Conservation (phyloP, 2,113 vertebrate genomes). For the Pipa parva region DNA sequence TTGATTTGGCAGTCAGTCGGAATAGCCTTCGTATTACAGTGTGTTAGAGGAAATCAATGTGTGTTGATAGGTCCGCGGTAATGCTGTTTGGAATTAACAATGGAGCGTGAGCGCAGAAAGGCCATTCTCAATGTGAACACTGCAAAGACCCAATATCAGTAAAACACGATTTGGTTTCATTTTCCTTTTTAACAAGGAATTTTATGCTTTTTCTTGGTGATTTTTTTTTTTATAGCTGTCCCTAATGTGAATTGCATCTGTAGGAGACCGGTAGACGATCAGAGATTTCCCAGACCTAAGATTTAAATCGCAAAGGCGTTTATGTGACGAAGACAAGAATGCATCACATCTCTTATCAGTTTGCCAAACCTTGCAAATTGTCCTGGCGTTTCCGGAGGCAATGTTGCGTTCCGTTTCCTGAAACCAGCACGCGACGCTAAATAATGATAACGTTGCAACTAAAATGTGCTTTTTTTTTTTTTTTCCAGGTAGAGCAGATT, state of each 20-base stretch:
- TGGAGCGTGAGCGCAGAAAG: background rate
- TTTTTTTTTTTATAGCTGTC: background rate
- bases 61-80: background rate
- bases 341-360: too few relatives aligned
- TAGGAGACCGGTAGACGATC: background rate
- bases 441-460: too few relatives aligned
- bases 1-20: constrained; percentile 19
- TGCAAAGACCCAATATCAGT: background rate
- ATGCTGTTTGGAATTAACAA: background rate
- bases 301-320: too few relatives aligned
- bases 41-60: constrained; percentile 13
- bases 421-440: too few relatives aligned
- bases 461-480: too few relatives aligned
- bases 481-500: too few relatives aligned
- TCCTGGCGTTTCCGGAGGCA: too few relatives aligned
- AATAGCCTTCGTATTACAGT: constrained; percentile 7
- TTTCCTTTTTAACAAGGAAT: background rate
- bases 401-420: too few relatives aligned
- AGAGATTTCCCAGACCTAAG: background rate
- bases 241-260: background rate
- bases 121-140: background rate
- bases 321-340: too few relatives aligned
- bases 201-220: background rate
- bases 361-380: too few relatives aligned
- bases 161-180: background rate